These are phyloP conservation scores for Pogonocichla stellata DNA, from an alignment of 2,113 vertebrate species.

Conservation along the genomic window DNA sequence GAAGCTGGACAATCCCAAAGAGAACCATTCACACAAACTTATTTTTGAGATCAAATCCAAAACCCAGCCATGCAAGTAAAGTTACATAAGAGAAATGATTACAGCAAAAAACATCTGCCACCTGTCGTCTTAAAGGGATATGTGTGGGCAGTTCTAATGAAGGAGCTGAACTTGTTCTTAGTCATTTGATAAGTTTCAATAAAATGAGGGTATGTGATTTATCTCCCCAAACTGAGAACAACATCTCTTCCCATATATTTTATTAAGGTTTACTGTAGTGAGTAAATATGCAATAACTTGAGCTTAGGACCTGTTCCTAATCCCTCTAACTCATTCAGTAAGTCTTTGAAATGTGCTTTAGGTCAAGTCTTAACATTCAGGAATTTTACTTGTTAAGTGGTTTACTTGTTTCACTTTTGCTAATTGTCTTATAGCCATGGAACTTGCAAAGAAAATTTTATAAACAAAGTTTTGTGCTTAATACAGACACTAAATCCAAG, in stretches of 20 bases:
- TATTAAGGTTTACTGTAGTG: background rate
- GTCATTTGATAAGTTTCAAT: background rate
- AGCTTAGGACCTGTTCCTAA: background rate
- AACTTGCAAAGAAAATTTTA: background rate
- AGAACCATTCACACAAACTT: background rate
- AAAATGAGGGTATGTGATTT: background rate
- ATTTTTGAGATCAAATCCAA: background rate
- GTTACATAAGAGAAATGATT: background rate
- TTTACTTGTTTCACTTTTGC: background rate
- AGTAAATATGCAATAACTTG: background rate
- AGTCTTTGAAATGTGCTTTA: background rate
- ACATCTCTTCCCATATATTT: background rate
- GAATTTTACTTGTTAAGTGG: background rate
- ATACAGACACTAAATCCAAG: background rate
- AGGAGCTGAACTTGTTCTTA: background rate
- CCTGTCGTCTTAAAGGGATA: background rate
- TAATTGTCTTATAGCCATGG: background rate
- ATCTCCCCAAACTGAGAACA: background rate
- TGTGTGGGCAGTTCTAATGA: background rate
- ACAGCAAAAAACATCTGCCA: background rate
- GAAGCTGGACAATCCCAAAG: conserved; percentile 37
- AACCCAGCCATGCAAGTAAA: background rate
- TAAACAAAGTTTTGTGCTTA: background rate
- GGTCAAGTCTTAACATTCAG: background rate
- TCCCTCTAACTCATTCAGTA: background rate